Evolutionary conservation across 2,113 vertebrate genomes (phyloP).

Genomic region (Gulo gulo): DNA sequence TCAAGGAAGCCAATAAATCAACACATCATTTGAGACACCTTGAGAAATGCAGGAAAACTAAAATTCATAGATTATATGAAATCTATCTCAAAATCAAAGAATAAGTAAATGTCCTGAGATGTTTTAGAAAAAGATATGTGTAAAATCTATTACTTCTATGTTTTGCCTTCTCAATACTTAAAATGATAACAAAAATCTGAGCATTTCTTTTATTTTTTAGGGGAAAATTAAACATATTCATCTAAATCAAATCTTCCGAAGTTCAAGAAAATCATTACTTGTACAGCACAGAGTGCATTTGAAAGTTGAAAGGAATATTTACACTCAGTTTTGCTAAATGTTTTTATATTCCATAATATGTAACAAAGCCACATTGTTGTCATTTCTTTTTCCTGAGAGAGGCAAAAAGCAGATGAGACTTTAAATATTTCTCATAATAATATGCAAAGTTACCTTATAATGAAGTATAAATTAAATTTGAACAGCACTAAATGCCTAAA

Average conservation of each 20-base stretch:
- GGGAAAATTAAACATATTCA: not conserved
- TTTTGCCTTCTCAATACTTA: not conserved
- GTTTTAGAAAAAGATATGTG: not conserved
- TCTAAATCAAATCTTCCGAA: not conserved
- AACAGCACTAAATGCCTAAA: not conserved
- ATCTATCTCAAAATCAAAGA: conserved; percentile 24
- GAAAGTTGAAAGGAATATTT: not conserved
- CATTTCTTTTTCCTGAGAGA: not conserved
- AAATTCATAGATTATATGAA: not conserved
- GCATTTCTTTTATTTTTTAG: not conserved
- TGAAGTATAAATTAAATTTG: conserved; percentile 21
- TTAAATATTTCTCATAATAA: not conserved
- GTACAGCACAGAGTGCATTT: not conserved
- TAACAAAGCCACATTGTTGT: not conserved
- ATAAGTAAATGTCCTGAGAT: not conserved
- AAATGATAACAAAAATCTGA: not conserved
- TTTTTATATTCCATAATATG: not conserved
- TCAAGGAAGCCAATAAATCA: not conserved
- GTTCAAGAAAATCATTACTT: not conserved
- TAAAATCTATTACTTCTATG: not conserved
- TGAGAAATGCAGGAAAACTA: not conserved
- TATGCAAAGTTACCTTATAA: not conserved
- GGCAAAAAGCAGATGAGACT: not conserved
- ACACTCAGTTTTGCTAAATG: not conserved
- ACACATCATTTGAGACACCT: not conserved